phyloP scores from a whole-genome alignment of 2,888 invertebrate genomes.

The Nipponacmea schrenckii region DNA sequence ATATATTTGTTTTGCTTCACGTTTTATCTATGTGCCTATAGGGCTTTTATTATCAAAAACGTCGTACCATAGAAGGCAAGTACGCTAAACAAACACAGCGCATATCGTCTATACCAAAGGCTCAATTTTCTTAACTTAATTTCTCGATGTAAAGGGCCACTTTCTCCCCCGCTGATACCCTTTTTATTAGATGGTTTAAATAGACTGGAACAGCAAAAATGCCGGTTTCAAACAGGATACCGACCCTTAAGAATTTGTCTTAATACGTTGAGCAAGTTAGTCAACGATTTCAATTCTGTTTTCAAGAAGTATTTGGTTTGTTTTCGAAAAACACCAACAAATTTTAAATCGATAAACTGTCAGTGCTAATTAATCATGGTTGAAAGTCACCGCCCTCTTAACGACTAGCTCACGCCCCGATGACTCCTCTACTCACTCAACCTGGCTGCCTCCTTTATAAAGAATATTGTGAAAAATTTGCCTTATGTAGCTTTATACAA shows the following conservation, averaged over 20 bases:
- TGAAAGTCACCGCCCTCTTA: neutral
- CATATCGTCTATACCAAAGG: too few relatives aligned
- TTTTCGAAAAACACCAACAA: neutral
- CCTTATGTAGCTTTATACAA: slow-evolving; percentile 7
- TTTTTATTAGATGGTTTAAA: neutral
- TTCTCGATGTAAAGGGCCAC: neutral
- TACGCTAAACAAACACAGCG: slow-evolving; percentile 2
- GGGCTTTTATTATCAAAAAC: too few relatives aligned
- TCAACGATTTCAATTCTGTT: too few relatives aligned
- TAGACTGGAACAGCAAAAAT: too few relatives aligned
- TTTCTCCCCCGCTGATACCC: slow-evolving; percentile 2
- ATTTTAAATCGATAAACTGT: neutral
- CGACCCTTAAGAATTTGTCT: too few relatives aligned
- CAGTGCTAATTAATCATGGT: neutral
- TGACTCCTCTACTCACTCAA: slow-evolving; percentile 5
- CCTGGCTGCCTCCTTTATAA: neutral
- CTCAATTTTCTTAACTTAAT: neutral
- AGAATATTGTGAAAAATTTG: slow-evolving; percentile 4
- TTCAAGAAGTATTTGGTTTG: too few relatives aligned
- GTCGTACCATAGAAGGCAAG: too few relatives aligned
- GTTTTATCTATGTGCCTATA: too few relatives aligned
- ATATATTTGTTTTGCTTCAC: too few relatives aligned
- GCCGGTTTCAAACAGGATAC: too few relatives aligned
- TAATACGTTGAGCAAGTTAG: too few relatives aligned
- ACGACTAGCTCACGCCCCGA: slow-evolving; percentile 2